phyloP scores from a whole-genome alignment of 2,888 invertebrate species.

The Odiellus spinosus region DNA sequence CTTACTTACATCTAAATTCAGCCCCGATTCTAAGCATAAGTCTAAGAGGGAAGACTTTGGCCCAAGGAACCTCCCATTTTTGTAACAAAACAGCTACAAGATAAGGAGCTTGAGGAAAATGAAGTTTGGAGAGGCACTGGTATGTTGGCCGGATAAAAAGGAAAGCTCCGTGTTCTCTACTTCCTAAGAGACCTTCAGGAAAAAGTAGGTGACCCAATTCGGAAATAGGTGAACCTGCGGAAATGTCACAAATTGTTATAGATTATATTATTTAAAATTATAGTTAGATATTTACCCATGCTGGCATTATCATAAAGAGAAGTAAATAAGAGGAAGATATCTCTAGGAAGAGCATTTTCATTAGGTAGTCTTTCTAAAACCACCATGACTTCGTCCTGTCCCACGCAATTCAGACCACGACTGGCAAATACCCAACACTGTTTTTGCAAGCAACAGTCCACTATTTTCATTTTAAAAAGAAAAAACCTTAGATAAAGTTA shows the following conservation, averaged over 20 bases:
- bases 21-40: constrained; percentile 62
- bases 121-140: constrained; percentile 60
- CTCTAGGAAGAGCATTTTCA: constrained; percentile 46
- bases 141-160: constrained; percentile 62
- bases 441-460: constrained; percentile 34
- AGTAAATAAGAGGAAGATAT: constrained; percentile 56
- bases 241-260: background rate
- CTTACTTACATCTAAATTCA: constrained; percentile 51
- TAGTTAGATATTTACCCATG: too few relatives aligned
- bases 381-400: constrained; percentile 65
- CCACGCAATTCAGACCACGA: constrained; percentile 56
- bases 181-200: constrained; percentile 41
- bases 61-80: constrained; percentile 66
- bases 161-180: constrained; percentile 60
- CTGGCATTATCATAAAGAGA: constrained; percentile 44
- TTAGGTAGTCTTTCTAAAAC: constrained; percentile 47
- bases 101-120: constrained; percentile 54
- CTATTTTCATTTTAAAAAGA: constrained; percentile 32
- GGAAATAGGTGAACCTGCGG: constrained; percentile 28
- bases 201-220: constrained; percentile 30
- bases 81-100: constrained; percentile 62
- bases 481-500: too few relatives aligned
- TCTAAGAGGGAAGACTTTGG: constrained; percentile 53
- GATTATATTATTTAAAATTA: background rate
- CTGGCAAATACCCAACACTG: constrained; percentile 54